A percentile compares a stretch with the other conserved stretches of the same genome.
Evolutionary conservation across 2,888 invertebrate species (phyloP).

Genomic region (Bugulina stolonifera): DNA sequence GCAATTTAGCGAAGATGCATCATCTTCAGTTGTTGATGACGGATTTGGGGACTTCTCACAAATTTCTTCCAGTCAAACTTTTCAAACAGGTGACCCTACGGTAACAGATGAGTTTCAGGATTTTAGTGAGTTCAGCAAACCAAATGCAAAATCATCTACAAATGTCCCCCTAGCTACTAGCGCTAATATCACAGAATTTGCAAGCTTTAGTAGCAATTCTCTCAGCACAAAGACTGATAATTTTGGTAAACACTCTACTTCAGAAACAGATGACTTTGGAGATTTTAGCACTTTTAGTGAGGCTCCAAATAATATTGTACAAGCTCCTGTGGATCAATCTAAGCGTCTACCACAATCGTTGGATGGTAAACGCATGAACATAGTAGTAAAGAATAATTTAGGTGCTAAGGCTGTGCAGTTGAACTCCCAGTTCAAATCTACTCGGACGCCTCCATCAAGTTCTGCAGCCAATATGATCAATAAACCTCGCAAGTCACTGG

Average conservation of each 20-base stretch:
- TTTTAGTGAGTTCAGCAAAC: background rate
- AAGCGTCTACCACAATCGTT: background rate
- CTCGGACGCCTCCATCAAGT: no score
- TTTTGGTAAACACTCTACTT: background rate
- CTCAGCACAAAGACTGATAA: no score
- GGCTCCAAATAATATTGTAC: background rate
- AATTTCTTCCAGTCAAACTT: background rate
- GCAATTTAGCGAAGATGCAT: no score
- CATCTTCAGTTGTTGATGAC: background rate
- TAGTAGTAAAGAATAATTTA: constrained; percentile 20
- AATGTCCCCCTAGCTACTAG: background rate
- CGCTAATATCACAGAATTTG: background rate
- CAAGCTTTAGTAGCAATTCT: background rate
- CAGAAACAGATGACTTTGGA: background rate
- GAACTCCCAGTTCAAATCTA: no score
- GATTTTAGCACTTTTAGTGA: constrained; percentile 3
- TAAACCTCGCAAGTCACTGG: no score
- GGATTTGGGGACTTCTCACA: constrained; percentile 8
- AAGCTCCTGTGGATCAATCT: background rate
- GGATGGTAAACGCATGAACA: constrained; percentile 18
- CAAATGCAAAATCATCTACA: no score
- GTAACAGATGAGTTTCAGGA: constrained; percentile 17
- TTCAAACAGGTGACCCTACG: background rate
- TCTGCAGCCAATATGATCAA: no score
- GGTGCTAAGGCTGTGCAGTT: background rate